Conservation (phyloP, 2,113 vertebrate genomes). For the Sitta europaea region DNA sequence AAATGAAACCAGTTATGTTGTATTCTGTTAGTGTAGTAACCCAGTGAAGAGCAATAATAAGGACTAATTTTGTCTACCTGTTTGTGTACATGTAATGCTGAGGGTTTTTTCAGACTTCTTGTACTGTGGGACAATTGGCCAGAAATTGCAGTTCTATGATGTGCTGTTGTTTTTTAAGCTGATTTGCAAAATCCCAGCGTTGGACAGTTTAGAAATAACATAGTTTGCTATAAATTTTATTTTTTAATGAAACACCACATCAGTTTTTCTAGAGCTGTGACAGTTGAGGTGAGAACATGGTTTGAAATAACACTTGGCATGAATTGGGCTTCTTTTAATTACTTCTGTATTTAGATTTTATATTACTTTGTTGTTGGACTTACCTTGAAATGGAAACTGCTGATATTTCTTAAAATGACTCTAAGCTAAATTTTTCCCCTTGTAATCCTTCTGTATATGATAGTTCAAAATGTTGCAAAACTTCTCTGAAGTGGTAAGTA, state of each 20-base stretch:
- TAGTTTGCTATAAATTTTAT: background rate
- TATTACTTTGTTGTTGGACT: background rate
- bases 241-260: background rate
- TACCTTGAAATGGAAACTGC: background rate
- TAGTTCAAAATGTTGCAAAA: background rate
- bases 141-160: background rate
- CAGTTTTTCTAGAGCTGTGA: background rate
- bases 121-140: background rate
- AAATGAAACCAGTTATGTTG: background rate
- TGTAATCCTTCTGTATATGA: background rate
- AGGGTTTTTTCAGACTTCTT: background rate
- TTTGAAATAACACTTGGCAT: background rate
- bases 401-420: conserved; percentile 6
- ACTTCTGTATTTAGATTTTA: background rate
- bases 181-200: background rate
- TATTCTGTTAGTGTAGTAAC: background rate
- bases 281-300: background rate
- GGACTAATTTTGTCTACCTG: background rate
- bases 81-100: background rate
- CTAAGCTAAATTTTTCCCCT: background rate
- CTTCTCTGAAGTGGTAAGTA: background rate
- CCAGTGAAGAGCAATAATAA: background rate
- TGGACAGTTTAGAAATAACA: background rate
- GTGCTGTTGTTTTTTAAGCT: background rate
- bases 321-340: background rate